Conservation (phyloP, 2,797 vertebrate species). For the Thalassophryne amazonica region DNA sequence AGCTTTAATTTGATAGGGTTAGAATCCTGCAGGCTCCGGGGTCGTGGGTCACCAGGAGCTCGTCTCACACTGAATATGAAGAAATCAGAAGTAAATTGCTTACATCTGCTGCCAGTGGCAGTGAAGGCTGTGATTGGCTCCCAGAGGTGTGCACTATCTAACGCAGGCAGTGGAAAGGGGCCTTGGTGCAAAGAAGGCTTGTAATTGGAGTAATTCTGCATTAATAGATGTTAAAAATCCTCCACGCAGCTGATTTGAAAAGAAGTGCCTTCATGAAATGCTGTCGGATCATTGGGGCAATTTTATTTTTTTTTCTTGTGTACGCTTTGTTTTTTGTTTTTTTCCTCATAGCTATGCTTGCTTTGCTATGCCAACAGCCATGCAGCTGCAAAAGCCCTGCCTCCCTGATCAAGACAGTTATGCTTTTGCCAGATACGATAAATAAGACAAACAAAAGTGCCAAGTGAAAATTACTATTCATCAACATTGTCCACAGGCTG, state of each 20-base stretch:
- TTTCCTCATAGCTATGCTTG: constrained; percentile 42
- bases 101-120: constrained; percentile 98
- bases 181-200: constrained; percentile 91
- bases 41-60: constrained; percentile 94
- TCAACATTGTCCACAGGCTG: constrained; percentile 62
- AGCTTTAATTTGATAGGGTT: constrained; percentile 99
- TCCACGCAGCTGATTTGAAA: constrained; percentile 85
- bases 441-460: constrained; percentile 73
- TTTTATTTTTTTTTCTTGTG: background rate
- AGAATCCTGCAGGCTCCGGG: constrained; percentile 99
- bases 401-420: constrained; percentile 52
- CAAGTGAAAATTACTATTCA: constrained; percentile 70
- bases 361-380: constrained; percentile 51
- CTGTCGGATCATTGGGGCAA: constrained; percentile 63
- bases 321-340: constrained; percentile 4
- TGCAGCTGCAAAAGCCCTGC: constrained; percentile 51
- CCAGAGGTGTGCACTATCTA: constrained; percentile 91
- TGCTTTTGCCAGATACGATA: constrained; percentile 56
- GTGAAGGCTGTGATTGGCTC: constrained; percentile 94
- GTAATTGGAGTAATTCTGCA: constrained; percentile 99
- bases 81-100: constrained; percentile 99
- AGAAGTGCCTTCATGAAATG: constrained; percentile 81
- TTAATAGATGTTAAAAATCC: constrained; percentile 92
- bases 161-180: constrained; percentile 85
- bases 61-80: constrained; percentile 99